Conservation (phyloP, 2,888 invertebrate genomes). For the Xanthia togata region DNA sequence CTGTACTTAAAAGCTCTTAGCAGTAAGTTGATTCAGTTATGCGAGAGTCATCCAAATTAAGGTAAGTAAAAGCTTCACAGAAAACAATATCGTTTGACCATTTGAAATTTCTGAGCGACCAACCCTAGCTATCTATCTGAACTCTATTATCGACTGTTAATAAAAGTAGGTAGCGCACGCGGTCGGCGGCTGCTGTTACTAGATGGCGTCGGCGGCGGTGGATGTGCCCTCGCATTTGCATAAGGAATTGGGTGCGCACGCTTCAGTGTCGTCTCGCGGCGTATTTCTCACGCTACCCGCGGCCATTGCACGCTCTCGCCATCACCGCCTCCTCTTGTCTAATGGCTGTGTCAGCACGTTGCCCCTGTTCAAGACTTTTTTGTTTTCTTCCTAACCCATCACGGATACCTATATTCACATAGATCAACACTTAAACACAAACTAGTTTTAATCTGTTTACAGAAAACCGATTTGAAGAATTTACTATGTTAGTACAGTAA, state of each 20-base stretch:
- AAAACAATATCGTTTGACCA: conserved; percentile 51
- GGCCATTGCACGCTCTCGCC: conserved; percentile 71
- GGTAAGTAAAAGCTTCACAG: conserved; percentile 37
- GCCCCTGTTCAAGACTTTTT: conserved; percentile 67
- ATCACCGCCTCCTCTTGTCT: conserved; percentile 74
- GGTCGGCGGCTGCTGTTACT: conserved; percentile 68
- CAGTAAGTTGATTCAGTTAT: neutral
- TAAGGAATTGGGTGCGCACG: conserved; percentile 89
- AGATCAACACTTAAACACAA: conserved; percentile 52
- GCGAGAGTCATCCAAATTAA: conserved; percentile 16
- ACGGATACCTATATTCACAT: conserved; percentile 41
- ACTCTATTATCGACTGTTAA: conserved; percentile 81
- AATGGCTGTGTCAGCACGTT: conserved; percentile 76
- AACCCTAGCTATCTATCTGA: conserved; percentile 74
- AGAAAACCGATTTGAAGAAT: conserved; percentile 75
- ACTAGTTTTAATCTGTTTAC: conserved; percentile 64
- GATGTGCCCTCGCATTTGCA: conserved; percentile 85
- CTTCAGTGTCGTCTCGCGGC: conserved; percentile 80
- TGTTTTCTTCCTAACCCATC: conserved; percentile 59
- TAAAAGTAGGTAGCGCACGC: conserved; percentile 81
- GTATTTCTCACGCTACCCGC: conserved; percentile 87
- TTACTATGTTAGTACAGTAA: conserved; percentile 69
- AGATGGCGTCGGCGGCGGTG: conserved; percentile 73
- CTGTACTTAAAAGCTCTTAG: neutral
- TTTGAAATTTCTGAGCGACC: conserved; percentile 64